Percentiles rank a stretch among this genome's conserved stretches.
phyloP scores from a whole-genome alignment of 2,797 vertebrate genomes.

The Rhadinocentrus ornatus region DNA sequence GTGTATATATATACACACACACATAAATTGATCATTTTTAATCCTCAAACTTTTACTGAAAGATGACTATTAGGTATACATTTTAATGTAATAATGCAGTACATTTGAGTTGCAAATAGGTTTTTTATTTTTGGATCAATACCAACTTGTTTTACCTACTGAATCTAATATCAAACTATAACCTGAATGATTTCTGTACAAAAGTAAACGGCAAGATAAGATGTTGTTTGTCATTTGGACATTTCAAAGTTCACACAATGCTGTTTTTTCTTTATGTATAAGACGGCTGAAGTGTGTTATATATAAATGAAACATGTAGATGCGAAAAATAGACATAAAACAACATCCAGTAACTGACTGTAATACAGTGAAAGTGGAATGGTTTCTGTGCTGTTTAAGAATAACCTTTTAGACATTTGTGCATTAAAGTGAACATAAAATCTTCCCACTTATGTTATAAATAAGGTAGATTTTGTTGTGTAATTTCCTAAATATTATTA shows the following conservation, averaged over 20 bases:
- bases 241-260: no score
- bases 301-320: background rate
- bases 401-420: background rate
- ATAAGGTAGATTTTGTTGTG: background rate
- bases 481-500: background rate
- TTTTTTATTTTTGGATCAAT: background rate
- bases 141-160: background rate
- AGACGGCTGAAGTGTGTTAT: background rate
- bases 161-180: background rate
- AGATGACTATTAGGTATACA: no score
- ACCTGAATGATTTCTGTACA: background rate
- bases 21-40: no score
- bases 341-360: no score
- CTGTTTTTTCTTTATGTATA: no score
- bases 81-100: no score
- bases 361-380: no score
- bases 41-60: no score
- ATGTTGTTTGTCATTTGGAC: background rate
- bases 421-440: background rate
- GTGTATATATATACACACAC: no score
- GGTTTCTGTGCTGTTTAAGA: background rate
- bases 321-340: no score
- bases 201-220: background rate
- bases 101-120: background rate
- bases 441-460: background rate